Base-by-base conservation (phyloP, 2,113 vertebrate species). In the Ploceus nigricollis region DNA sequence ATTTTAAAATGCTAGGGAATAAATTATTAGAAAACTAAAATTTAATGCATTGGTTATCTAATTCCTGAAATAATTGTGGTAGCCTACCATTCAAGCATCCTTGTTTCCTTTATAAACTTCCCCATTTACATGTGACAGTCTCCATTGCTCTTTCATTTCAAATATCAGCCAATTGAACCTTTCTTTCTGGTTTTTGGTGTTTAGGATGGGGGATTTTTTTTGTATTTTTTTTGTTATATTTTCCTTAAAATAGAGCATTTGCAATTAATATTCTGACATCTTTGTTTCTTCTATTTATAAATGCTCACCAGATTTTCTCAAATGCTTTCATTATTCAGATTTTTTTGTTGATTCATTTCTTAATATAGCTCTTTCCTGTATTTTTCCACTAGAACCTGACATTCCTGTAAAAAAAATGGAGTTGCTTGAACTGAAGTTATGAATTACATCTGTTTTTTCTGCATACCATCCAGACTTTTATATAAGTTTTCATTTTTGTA, bases 171-270 rank as follows among this genome's bases (percentile, higher is more conserved):
- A 10, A 30, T 15, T 71, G 19, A 82, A 82, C 0, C 2, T 58
- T 76, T 86, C 28, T 57, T 89, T 84, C 4, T 44, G 51, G 6
- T 44, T 70, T 69, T n/a, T 3, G 13, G 5, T 6, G 0, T 17
- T 75, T n/a, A 7, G 13, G 11, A 35, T 11, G 8, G 7, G 1
- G 2, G 1, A 5, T 2, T 39, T 31, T 35, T 17, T 23, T 15
- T 9, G 5, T 6, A 1, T 2, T 14, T 61, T 63, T 61, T 65
- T 83, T 30, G 4, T 53, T 70, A 50, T 5, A 11, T 44, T 70
- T 81, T 73, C 47, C 56, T 73, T 53, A 39, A 85, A 73, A 58
- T 8, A 47, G 24, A 71, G 6, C 19, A 78, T 57, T 81, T 66
- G 23, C 24, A 87, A 63, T 61, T 71, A 31, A 54, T 39, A 37